phyloP scores from a whole-genome alignment of 2,888 invertebrate species.

The Leptogaster cylindrica region DNA sequence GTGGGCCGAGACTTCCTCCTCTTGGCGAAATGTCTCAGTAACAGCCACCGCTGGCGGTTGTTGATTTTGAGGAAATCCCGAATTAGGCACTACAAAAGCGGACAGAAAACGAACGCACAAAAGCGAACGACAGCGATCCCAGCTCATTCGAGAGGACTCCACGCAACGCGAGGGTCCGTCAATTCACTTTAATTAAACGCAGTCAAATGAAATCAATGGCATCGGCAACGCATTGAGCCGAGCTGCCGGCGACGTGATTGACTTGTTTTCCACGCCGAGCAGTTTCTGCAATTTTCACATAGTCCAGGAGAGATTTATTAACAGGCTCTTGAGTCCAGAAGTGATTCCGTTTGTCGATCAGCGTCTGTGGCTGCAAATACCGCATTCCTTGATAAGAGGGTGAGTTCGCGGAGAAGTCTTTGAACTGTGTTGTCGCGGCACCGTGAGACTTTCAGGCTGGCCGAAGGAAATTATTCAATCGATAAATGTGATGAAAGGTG shows the following conservation, averaged over 20 bases:
- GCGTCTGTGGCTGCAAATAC: no score
- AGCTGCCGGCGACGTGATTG: constrained; percentile 43
- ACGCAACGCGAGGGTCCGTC: constrained; percentile 35
- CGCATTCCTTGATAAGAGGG: no score
- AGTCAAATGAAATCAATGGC: constrained; percentile 62
- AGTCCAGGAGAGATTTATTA: constrained; percentile 18
- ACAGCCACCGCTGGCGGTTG: constrained; percentile 1
- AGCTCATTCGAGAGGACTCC: constrained; percentile 4
- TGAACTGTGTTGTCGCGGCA: no score
- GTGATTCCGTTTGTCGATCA: no score
- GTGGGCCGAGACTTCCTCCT: constrained; percentile 42
- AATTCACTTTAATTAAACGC: constrained; percentile 56
- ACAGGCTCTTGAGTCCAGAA: constrained; percentile 42
- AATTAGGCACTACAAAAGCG: constrained; percentile 38
- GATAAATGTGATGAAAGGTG: no score
- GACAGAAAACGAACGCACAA: constrained; percentile 16
- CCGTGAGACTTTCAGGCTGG: no score
- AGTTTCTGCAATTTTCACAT: constrained; percentile 40
- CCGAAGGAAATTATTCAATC: no score
- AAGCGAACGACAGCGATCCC: constrained; percentile 26
- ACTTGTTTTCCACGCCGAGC: constrained; percentile 54
- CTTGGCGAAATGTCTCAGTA: background rate
- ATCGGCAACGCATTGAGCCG: constrained; percentile 45
- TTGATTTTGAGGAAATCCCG: constrained; percentile 43
- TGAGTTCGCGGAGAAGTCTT: no score